Percentiles rank a stretch among this genome's conserved stretches.
These are phyloP conservation scores for Turdus rufiventris DNA, from an alignment of 2,113 vertebrate species.

Conservation along the genomic window DNA sequence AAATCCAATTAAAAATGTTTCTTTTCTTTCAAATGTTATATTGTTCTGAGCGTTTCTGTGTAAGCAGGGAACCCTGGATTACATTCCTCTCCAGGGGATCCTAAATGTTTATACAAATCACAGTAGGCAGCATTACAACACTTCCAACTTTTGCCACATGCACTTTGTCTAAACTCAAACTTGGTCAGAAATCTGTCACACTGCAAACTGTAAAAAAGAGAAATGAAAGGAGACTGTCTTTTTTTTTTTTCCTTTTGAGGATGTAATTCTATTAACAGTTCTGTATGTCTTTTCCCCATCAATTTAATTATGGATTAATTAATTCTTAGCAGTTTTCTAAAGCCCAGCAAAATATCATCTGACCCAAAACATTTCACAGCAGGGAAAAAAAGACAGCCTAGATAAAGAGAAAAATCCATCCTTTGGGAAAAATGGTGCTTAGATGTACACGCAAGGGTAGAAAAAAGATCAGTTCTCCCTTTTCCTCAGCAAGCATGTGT, in stretches of 20 bases:
- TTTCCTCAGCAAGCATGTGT: not conserved
- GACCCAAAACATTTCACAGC: conserved; percentile 58
- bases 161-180: conserved; percentile 45
- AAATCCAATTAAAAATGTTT: conserved; percentile 62
- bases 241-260: conserved; percentile 54
- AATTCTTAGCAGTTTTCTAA: conserved; percentile 54
- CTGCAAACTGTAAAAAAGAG: conserved; percentile 27
- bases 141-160: conserved; percentile 61
- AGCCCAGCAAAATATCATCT: conserved; percentile 39
- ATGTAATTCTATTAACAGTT: conserved; percentile 50
- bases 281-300: conserved; percentile 1
- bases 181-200: conserved; percentile 55
- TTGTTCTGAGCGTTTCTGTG: conserved; percentile 26
- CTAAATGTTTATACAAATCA: conserved; percentile 64
- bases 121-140: conserved; percentile 61
- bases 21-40: conserved; percentile 50
- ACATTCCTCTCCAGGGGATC: conserved; percentile 55
- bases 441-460: not conserved
- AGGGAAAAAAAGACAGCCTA: conserved; percentile 48
- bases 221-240: conserved; percentile 48
- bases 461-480: not conserved
- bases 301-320: conserved; percentile 62
- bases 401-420: conserved; percentile 41
- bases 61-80: conserved; percentile 56
- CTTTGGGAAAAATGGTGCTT: not conserved